Conservation (phyloP, 2,888 invertebrate species). For the Blastobasis lacticolella region DNA sequence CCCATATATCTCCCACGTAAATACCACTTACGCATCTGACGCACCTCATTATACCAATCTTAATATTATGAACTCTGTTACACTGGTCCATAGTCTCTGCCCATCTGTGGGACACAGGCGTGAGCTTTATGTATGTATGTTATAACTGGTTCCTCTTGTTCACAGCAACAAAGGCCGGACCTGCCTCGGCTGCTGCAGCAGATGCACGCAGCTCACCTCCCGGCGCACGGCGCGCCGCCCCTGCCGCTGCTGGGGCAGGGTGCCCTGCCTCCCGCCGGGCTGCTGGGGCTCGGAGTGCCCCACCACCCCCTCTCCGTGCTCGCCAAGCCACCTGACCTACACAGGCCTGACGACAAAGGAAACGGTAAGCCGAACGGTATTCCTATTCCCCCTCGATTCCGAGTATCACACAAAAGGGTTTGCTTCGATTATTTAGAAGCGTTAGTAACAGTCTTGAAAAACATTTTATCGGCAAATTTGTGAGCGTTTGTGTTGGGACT, state of each 20-base stretch:
- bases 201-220: constrained; percentile 92
- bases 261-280: constrained; percentile 71
- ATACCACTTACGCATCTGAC: too few relatives aligned
- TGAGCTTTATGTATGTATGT: too few relatives aligned
- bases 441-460: too few relatives aligned
- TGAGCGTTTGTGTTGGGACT: too few relatives aligned
- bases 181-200: constrained; percentile 89
- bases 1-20: too few relatives aligned
- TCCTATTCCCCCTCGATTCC: not conserved
- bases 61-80: too few relatives aligned
- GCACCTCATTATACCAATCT: too few relatives aligned
- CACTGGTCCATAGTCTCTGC: too few relatives aligned
- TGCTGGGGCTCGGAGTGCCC: constrained; percentile 80
- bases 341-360: constrained; percentile 83
- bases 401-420: not conserved
- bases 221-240: constrained; percentile 83
- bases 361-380: constrained; percentile 74
- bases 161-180: constrained; percentile 89
- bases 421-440: not conserved
- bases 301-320: constrained; percentile 85
- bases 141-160: constrained; percentile 20
- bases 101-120: too few relatives aligned
- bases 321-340: constrained; percentile 84
- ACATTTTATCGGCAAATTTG: too few relatives aligned
- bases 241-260: constrained; percentile 73